A percentile compares a stretch with the other conserved stretches of the same genome.
phyloP scores from a whole-genome alignment of 2,797 vertebrate genomes.

The Pangasius macronema region DNA sequence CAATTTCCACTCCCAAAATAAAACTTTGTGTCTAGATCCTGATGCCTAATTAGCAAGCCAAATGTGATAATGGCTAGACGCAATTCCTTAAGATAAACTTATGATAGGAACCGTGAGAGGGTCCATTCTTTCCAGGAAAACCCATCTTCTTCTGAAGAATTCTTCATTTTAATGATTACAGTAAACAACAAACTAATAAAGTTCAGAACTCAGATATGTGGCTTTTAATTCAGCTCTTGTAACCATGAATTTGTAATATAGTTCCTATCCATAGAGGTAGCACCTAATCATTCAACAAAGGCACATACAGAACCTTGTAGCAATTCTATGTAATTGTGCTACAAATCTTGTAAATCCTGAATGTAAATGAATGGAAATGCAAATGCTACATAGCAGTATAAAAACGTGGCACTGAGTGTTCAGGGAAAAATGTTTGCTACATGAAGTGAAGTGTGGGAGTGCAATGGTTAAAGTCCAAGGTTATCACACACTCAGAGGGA shows the following conservation, averaged over 20 bases:
- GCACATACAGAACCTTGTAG: background rate
- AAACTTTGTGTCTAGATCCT: background rate
- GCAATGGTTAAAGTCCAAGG: background rate
- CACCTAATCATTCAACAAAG: background rate
- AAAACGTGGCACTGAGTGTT: conserved; percentile 4
- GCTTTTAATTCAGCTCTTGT: background rate
- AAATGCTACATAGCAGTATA: background rate
- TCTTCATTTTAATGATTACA: background rate
- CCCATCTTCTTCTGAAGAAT: background rate
- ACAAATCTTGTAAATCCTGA: conserved; percentile 4
- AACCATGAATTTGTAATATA: background rate
- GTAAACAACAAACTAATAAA: background rate
- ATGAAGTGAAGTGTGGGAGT: background rate
- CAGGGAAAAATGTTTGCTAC: background rate
- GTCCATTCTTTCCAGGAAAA: background rate
- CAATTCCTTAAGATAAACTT: background rate
- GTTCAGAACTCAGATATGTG: background rate
- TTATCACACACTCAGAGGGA: background rate
- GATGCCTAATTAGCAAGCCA: background rate
- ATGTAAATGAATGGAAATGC: background rate
- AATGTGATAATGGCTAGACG: background rate
- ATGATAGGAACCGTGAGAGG: background rate
- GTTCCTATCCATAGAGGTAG: background rate
- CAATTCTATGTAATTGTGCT: background rate
- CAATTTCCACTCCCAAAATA: background rate